Percentiles rank a stretch among this genome's conserved stretches.
Evolutionary conservation across 2,888 invertebrate genomes (phyloP).

Genomic region (Philonicus albiceps): DNA sequence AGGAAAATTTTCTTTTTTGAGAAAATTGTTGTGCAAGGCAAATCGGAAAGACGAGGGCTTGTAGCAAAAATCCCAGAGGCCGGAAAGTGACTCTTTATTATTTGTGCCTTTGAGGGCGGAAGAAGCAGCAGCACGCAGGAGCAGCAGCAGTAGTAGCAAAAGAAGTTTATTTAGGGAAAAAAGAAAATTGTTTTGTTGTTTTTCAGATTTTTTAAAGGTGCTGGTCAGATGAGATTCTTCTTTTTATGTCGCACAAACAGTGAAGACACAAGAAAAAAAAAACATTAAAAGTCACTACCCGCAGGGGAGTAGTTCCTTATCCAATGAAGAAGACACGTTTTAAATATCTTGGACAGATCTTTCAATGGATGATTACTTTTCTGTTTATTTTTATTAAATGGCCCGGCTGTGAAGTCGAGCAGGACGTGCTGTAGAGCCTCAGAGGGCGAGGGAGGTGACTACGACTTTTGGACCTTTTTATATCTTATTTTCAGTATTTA

Average conservation of each 20-base stretch:
- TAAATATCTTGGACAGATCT: not conserved
- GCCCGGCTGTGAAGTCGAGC: not conserved
- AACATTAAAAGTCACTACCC: not conserved
- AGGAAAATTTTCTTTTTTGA: not conserved
- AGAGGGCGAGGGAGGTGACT: not conserved
- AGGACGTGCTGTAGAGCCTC: not conserved
- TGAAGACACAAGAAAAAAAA: not conserved
- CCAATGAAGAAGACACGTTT: not conserved
- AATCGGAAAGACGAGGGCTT: not conserved
- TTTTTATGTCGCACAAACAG: not conserved
- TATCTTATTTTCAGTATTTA: not conserved
- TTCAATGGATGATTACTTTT: not conserved
- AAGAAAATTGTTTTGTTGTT: not conserved
- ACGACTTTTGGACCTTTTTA: not conserved
- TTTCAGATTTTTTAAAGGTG: not conserved
- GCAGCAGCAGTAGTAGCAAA: not conserved
- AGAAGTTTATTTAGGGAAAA: not conserved
- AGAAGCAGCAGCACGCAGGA: not conserved
- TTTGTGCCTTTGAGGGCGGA: not conserved
- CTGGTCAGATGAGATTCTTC: not conserved
- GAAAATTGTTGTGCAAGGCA: not conserved
- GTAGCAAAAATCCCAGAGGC: not conserved
- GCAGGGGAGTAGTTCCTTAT: not conserved
- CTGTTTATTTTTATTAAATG: constrained; percentile 6
- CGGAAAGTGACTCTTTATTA: not conserved